Evolutionary conservation across 2,888 invertebrate species (phyloP).

Genomic region (Agriotes lineatus): DNA sequence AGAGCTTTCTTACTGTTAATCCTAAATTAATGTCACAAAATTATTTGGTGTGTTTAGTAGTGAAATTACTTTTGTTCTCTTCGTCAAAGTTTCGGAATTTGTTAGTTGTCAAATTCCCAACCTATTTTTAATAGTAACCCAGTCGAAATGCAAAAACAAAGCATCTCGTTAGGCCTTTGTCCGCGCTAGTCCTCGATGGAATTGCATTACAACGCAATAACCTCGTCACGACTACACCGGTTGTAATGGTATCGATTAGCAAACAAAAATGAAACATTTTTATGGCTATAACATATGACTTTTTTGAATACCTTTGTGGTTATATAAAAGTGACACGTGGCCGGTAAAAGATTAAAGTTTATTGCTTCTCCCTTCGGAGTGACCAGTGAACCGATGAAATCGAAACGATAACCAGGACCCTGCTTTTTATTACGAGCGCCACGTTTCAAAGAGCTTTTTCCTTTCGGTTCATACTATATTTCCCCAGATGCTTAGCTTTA

Average conservation of each 20-base stretch:
- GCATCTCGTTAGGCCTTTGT: too few relatives aligned
- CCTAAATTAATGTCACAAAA: too few relatives aligned
- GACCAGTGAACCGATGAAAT: slow-evolving; percentile 53
- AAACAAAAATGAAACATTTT: slow-evolving; percentile 35
- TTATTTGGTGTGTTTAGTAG: too few relatives aligned
- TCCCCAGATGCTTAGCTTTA: slow-evolving; percentile 51
- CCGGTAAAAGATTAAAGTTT: slow-evolving; percentile 51
- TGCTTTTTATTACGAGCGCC: slow-evolving; percentile 51
- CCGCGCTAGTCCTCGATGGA: too few relatives aligned
- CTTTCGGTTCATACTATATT: slow-evolving; percentile 49
- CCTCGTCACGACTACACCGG: background rate
- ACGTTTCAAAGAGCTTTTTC: slow-evolving; percentile 51
- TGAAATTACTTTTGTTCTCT: too few relatives aligned
- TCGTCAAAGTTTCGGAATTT: too few relatives aligned
- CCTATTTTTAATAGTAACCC: too few relatives aligned
- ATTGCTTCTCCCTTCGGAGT: slow-evolving; percentile 50
- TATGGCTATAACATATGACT: slow-evolving; percentile 42
- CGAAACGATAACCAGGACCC: slow-evolving; percentile 54
- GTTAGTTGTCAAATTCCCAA: too few relatives aligned
- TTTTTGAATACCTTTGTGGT: slow-evolving; percentile 48
- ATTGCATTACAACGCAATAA: too few relatives aligned
- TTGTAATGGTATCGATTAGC: background rate
- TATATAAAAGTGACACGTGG: slow-evolving; percentile 48
- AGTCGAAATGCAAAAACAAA: too few relatives aligned
- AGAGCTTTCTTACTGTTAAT: too few relatives aligned